These are phyloP conservation scores for Deilephila elpenor DNA, from an alignment of 2,888 invertebrate genomes.

Conservation along the genomic window DNA sequence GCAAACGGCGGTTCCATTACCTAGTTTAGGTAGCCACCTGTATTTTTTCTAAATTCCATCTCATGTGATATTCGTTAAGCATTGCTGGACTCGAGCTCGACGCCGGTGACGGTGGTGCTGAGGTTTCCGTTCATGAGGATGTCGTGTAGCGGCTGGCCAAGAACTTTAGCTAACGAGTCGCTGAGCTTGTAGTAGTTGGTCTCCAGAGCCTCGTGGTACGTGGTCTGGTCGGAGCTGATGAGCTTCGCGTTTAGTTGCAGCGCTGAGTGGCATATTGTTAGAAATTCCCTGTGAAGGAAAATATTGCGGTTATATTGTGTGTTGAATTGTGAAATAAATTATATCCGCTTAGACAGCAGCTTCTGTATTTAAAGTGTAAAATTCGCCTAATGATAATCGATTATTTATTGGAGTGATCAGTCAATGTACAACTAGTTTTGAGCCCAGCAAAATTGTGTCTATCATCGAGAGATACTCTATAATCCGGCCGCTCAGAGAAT, in stretches of 20 bases:
- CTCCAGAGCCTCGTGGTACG: conserved; percentile 95
- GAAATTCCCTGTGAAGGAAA: conserved; percentile 90
- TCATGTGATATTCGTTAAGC: conserved; percentile 80
- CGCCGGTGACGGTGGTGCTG: conserved; percentile 92
- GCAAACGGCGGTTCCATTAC: background rate
- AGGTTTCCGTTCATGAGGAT: conserved; percentile 90
- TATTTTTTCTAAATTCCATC: background rate
- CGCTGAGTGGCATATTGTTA: conserved; percentile 95
- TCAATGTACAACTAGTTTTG: no score
- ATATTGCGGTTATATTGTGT: background rate
- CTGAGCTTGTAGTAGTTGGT: conserved; percentile 95
- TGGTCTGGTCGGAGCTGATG: conserved; percentile 94
- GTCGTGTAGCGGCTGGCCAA: conserved; percentile 89
- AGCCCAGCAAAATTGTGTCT: no score
- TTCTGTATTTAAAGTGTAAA: no score
- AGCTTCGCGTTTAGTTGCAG: conserved; percentile 95
- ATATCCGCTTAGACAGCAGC: no score
- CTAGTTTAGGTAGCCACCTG: background rate
- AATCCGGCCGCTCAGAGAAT: no score
- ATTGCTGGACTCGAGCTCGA: conserved; percentile 91
- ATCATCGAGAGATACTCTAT: no score
- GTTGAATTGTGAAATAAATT: no score
- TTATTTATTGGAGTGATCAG: no score
- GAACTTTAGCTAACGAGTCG: conserved; percentile 88
- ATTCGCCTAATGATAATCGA: no score